These are phyloP conservation scores for Drosophila pseudotalamancana DNA, from an alignment of 2,888 invertebrate species.

Conservation along the genomic window DNA sequence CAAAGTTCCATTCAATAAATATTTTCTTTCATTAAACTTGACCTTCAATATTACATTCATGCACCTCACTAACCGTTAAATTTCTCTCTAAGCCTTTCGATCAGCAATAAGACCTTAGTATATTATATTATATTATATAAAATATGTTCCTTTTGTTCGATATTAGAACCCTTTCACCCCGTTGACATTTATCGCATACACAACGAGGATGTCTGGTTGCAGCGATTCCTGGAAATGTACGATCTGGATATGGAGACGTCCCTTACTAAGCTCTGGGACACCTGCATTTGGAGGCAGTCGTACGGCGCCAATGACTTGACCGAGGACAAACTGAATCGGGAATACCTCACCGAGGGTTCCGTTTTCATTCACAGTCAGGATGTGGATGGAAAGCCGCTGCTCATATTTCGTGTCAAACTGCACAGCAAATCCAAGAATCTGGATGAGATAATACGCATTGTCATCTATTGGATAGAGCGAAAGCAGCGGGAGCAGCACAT, in stretches of 20 bases:
- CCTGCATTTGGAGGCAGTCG: constrained; percentile 92
- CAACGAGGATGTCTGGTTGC: constrained; percentile 89
- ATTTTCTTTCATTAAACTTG: not conserved
- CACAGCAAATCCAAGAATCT: constrained; percentile 91
- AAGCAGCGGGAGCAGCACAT: constrained; percentile 88
- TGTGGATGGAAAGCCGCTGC: constrained; percentile 90
- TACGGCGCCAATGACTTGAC: constrained; percentile 90
- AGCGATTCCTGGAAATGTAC: constrained; percentile 89
- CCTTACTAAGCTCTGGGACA: constrained; percentile 91
- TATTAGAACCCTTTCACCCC: constrained; percentile 85
- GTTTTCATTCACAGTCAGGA: constrained; percentile 92
- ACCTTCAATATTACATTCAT: no score
- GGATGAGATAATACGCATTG: constrained; percentile 90
- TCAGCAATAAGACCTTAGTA: no score
- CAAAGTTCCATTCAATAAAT: no score
- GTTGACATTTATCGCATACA: constrained; percentile 89
- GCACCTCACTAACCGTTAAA: no score
- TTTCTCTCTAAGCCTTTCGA: no score
- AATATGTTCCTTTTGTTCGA: not conserved
- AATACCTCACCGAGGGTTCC: constrained; percentile 90
- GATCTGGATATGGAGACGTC: constrained; percentile 89
- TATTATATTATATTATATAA: no score
- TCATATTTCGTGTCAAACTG: constrained; percentile 92
- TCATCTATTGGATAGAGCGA: constrained; percentile 90
- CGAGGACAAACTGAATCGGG: constrained; percentile 88